Percentiles rank a stretch among this genome's conserved stretches.
phyloP scores from a whole-genome alignment of 2,797 vertebrate species.

The Microctenopoma stevenorrisi region DNA sequence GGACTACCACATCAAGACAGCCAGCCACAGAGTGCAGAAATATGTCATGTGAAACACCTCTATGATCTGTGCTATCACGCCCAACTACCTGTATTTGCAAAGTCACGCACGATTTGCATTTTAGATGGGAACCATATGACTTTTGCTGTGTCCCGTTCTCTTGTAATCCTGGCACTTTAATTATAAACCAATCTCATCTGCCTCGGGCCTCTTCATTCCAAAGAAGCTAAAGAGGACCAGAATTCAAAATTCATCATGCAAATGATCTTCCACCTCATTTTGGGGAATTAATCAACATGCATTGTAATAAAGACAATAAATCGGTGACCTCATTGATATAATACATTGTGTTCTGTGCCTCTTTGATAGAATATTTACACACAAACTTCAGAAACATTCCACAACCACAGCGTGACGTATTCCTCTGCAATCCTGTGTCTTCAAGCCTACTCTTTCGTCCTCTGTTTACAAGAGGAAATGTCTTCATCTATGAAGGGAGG shows the following conservation, averaged over 20 bases:
- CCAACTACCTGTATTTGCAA: constrained; percentile 9
- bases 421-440: constrained; percentile 64
- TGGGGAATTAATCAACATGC: constrained; percentile 37
- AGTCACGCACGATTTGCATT: constrained; percentile 11
- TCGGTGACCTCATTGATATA: constrained; percentile 65
- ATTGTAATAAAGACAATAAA: constrained; percentile 50
- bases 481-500: constrained; percentile 69
- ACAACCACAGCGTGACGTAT: constrained; percentile 69
- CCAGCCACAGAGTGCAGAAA: constrained; percentile 2
- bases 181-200: constrained; percentile 39
- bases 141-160: constrained; percentile 7
- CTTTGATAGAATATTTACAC: constrained; percentile 74
- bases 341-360: constrained; percentile 60
- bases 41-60: constrained; percentile 4
- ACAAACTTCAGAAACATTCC: constrained; percentile 67
- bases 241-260: constrained; percentile 13
- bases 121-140: constrained; percentile 46
- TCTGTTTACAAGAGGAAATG: constrained; percentile 79
- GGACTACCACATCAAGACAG: constrained; percentile 19
- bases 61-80: constrained; percentile 5
- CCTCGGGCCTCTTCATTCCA: constrained; percentile 20
- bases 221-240: constrained; percentile 9
- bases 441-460: constrained; percentile 60
- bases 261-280: constrained; percentile 44
- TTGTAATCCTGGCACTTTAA: constrained; percentile 22